phyloP scores from a whole-genome alignment of 2,113 vertebrate species.

The Oxyruncus cristatus region DNA sequence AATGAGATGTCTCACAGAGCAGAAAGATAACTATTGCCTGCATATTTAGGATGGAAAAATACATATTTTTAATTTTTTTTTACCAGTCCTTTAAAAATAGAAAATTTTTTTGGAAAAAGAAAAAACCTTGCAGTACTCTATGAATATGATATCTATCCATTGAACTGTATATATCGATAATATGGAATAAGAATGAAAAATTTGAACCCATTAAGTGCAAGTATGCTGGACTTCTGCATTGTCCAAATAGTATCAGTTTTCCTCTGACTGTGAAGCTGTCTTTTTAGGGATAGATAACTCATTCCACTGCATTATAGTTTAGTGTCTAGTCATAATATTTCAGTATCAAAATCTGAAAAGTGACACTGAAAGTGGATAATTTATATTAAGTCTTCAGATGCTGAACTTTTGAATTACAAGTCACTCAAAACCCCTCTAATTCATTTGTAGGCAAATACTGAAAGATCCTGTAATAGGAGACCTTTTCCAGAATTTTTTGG shows the following conservation, averaged over 20 bases:
- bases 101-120: neutral
- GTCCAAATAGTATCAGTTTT: neutral
- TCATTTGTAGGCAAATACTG: neutral
- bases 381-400: neutral
- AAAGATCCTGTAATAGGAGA: neutral
- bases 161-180: neutral
- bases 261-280: neutral
- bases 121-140: neutral
- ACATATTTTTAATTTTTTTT: neutral
- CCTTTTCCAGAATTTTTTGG: neutral
- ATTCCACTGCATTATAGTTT: neutral
- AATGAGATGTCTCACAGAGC: neutral
- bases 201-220: neutral
- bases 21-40: neutral
- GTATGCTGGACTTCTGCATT: neutral
- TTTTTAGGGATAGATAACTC: neutral
- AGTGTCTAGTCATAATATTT: neutral
- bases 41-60: neutral
- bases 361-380: neutral
- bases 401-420: neutral
- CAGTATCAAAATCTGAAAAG: neutral
- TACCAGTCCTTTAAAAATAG: neutral
- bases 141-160: neutral
- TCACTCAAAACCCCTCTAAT: neutral
- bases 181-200: neutral